Evolutionary conservation across 2,113 vertebrate genomes (phyloP).

Genomic region (Campylomormyrus numenius): DNA sequence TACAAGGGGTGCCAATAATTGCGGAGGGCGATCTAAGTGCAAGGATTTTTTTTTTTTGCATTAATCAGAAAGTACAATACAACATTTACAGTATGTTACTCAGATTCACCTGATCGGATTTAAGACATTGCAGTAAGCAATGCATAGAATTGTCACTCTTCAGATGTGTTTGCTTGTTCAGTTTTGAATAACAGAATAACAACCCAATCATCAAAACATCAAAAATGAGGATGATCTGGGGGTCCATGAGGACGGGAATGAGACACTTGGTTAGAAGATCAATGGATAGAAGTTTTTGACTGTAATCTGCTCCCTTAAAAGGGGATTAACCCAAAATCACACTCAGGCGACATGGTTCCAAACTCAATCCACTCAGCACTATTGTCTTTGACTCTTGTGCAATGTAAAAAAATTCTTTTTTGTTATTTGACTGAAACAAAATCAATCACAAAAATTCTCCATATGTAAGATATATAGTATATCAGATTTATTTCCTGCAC

Average conservation of each 20-base stretch:
- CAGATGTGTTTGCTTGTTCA: background rate
- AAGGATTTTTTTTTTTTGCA: background rate
- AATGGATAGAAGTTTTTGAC: background rate
- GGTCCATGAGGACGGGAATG: background rate
- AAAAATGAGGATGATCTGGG: background rate
- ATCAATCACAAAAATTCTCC: background rate
- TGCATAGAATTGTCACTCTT: background rate
- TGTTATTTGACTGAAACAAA: background rate
- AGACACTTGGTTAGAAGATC: background rate
- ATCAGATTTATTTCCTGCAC: background rate
- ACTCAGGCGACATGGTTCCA: background rate
- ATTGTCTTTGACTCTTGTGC: background rate
- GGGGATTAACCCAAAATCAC: background rate
- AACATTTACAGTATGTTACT: background rate
- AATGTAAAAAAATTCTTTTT: background rate
- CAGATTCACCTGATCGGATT: background rate
- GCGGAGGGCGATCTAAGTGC: background rate
- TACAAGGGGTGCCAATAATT: too few species aligned
- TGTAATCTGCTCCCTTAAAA: background rate
- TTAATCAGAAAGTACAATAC: background rate
- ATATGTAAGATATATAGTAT: background rate
- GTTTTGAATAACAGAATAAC: background rate
- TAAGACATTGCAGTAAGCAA: background rate
- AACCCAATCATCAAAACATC: background rate
- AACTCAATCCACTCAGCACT: background rate